Evolutionary conservation across 2,888 invertebrate species (phyloP).

Genomic region (Synergus gifuensis): DNA sequence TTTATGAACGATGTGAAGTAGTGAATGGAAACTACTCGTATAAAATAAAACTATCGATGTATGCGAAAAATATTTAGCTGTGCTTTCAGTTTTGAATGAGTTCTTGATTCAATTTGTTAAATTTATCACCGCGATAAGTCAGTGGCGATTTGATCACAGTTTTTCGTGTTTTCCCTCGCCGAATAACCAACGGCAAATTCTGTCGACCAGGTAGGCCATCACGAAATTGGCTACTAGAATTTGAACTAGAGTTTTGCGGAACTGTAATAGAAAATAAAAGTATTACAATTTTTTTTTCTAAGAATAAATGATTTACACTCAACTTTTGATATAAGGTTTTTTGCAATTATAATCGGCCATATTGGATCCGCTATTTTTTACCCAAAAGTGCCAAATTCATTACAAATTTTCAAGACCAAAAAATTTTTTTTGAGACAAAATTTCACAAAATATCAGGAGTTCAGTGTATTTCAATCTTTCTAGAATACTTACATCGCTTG

Average conservation of each 20-base stretch:
- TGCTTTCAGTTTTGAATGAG: conserved; percentile 3
- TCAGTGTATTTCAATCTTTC: background rate
- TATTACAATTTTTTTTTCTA: conserved; percentile 5
- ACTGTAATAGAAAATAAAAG: conserved; percentile 83
- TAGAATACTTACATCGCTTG: conserved; percentile 86
- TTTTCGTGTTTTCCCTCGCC: conserved; percentile 85
- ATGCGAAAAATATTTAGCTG: conserved; percentile 47
- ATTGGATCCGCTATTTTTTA: too few species aligned
- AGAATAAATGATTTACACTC: too few species aligned
- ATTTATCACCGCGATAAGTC: conserved; percentile 46
- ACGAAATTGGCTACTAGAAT: conserved; percentile 92
- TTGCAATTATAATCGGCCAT: too few species aligned
- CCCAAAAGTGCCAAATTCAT: too few species aligned
- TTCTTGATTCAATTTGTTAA: conserved; percentile 43
- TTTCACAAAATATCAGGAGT: too few species aligned
- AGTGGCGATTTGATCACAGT: conserved; percentile 68
- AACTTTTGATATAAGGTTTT: too few species aligned
- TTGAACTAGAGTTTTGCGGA: conserved; percentile 90
- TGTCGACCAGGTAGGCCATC: conserved; percentile 91
- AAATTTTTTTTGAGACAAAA: too few species aligned
- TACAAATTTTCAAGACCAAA: too few species aligned
- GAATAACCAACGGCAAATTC: conserved; percentile 90
- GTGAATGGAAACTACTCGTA: conserved; percentile 49
- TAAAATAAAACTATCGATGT: conserved; percentile 56
- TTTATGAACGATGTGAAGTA: background rate